A percentile compares a stretch with the other conserved stretches of the same genome.
These are phyloP conservation scores for Tachuris rubrigastra DNA, from an alignment of 2,113 vertebrate genomes.

Conservation along the genomic window DNA sequence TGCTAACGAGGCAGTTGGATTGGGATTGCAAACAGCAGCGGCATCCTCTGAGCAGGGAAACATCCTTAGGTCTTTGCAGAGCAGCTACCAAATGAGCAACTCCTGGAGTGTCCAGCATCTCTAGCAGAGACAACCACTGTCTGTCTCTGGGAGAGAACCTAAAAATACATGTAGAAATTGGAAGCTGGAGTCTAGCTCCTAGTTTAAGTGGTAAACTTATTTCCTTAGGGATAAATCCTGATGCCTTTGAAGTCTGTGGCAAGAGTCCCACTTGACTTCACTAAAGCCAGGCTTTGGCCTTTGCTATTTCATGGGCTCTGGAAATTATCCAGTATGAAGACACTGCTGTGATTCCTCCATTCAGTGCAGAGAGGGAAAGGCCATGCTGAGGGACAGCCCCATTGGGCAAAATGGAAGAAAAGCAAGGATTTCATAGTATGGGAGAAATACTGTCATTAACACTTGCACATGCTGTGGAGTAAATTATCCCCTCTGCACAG, in stretches of 20 bases:
- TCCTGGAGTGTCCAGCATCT: background rate
- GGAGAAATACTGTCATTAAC: background rate
- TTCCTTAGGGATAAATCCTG: constrained; percentile 20
- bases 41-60: background rate
- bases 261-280: background rate
- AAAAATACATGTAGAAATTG: background rate
- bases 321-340: background rate
- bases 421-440: background rate
- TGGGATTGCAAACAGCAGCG: background rate
- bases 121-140: background rate
- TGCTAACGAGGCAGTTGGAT: background rate
- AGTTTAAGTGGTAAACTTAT: background rate
- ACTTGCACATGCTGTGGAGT: background rate
- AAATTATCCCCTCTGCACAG: background rate
- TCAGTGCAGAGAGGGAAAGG: background rate
- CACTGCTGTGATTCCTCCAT: background rate
- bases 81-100: background rate
- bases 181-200: background rate
- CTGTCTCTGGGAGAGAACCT: background rate
- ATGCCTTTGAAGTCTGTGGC: constrained; percentile 48
- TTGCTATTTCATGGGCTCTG: background rate
- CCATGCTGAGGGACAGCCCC: background rate
- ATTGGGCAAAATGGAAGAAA: background rate
- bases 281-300: background rate
- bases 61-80: background rate